Evolutionary conservation across 2,113 vertebrate genomes (phyloP).

Genomic region (Silurus asotus): DNA sequence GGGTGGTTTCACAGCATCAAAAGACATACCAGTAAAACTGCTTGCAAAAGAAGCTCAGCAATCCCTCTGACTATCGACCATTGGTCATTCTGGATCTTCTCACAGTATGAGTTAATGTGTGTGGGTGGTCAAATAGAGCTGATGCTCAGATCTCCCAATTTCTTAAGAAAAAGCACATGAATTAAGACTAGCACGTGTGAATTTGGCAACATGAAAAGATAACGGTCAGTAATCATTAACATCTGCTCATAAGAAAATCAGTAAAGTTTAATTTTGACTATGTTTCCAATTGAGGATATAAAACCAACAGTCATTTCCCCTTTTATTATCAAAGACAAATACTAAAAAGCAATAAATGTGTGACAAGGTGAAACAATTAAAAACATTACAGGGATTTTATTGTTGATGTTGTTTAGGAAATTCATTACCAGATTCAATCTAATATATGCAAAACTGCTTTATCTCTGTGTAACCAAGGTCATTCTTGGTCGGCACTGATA

Average conservation of each 20-base stretch:
- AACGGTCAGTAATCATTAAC: conserved; percentile 10
- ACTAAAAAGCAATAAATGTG: conserved; percentile 9
- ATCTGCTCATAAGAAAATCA: background rate
- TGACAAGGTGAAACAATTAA: background rate
- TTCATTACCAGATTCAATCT: conserved; percentile 18
- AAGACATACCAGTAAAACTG: conserved; percentile 64
- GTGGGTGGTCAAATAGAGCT: conserved; percentile 67
- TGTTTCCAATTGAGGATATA: background rate
- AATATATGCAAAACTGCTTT: conserved; percentile 38
- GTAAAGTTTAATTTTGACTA: background rate
- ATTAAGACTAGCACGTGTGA: background rate
- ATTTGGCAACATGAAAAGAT: background rate
- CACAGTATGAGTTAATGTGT: conserved; percentile 48
- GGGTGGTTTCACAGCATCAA: conserved; percentile 44
- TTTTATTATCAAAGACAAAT: conserved; percentile 26
- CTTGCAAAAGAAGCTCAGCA: conserved; percentile 61
- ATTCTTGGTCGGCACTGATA: conserved; percentile 53
- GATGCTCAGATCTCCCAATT: conserved; percentile 58
- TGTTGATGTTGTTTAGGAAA: background rate
- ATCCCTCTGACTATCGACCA: conserved; percentile 67
- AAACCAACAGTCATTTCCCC: conserved; percentile 19
- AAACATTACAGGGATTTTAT: background rate
- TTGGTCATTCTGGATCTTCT: conserved; percentile 50
- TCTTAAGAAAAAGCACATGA: conserved; percentile 41
- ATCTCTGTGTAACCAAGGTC: conserved; percentile 53